phyloP scores from a whole-genome alignment of 2,113 vertebrate genomes.

The Irena cyanogastra region DNA sequence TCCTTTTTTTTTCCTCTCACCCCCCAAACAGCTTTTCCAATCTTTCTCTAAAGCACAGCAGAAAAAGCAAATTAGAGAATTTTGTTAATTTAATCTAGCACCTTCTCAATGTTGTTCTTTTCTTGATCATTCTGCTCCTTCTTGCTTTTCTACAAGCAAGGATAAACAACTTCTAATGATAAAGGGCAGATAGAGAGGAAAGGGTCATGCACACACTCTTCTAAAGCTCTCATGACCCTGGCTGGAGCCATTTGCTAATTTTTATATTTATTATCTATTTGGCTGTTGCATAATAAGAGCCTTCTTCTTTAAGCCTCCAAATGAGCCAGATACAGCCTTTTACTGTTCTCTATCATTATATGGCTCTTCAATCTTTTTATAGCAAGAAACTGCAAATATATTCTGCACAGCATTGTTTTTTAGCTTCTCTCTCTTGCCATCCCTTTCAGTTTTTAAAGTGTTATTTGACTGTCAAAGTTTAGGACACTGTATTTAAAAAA shows the following conservation, averaged over 20 bases:
- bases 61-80: neutral
- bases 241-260: neutral
- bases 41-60: neutral
- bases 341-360: neutral
- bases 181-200: neutral
- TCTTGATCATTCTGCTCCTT: neutral
- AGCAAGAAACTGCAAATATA: neutral
- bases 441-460: neutral
- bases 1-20: too few species aligned
- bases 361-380: neutral
- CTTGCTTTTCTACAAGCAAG: neutral
- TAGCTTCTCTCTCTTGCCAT: neutral
- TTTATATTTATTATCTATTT: neutral
- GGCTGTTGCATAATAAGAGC: neutral
- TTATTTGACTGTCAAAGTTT: neutral
- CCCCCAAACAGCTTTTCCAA: neutral
- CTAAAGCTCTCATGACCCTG: neutral
- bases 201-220: fast-evolving
- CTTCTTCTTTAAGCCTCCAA: neutral
- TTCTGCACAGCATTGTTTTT: neutral
- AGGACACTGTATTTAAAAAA: neutral
- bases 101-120: neutral
- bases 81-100: neutral
- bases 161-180: neutral
- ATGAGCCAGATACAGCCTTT: neutral